A percentile compares a stretch with the other conserved stretches of the same genome.
These are phyloP conservation scores for Macrosoma leucophasiata DNA, from an alignment of 2,888 invertebrate genomes.

Conservation along the genomic window DNA sequence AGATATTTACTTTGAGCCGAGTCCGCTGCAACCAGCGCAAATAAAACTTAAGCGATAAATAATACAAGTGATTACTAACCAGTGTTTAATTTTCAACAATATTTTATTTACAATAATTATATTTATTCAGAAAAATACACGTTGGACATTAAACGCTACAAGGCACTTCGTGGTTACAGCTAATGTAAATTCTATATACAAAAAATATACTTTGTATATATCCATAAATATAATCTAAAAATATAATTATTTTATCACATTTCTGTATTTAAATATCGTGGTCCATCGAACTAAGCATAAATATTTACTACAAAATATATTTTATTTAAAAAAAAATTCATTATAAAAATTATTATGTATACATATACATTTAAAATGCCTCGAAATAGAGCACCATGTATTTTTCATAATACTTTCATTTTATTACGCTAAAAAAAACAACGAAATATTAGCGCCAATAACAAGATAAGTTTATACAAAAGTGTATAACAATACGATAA, in stretches of 20 bases:
- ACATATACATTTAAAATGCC: constrained; percentile 24
- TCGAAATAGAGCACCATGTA: constrained; percentile 43
- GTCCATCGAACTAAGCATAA: constrained; percentile 37
- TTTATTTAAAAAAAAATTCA: not conserved
- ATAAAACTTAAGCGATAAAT: too few species aligned
- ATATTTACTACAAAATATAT: constrained; percentile 5
- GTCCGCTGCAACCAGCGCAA: too few species aligned
- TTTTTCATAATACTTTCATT: constrained; percentile 17
- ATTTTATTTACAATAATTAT: constrained; percentile 10
- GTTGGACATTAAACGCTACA: constrained; percentile 23
- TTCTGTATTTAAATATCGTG: constrained; percentile 45
- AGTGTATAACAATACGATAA: too few species aligned
- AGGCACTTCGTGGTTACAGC: constrained; percentile 43
- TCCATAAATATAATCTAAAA: constrained; percentile 58
- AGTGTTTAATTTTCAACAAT: constrained; percentile 7
- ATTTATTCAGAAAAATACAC: constrained; percentile 15
- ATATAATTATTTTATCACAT: constrained; percentile 62
- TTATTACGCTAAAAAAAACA: constrained; percentile 6
- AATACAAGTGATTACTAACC: too few species aligned
- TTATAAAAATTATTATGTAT: constrained; percentile 8
- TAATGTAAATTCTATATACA: constrained; percentile 36
- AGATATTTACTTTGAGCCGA: too few species aligned
- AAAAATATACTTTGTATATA: constrained; percentile 36
- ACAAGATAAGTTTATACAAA: too few species aligned
- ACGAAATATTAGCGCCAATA: too few species aligned